Base-by-base conservation (phyloP, 37 sponge, comb jelly and placozoan genomes). In the Eunapius fragilis region DNA sequence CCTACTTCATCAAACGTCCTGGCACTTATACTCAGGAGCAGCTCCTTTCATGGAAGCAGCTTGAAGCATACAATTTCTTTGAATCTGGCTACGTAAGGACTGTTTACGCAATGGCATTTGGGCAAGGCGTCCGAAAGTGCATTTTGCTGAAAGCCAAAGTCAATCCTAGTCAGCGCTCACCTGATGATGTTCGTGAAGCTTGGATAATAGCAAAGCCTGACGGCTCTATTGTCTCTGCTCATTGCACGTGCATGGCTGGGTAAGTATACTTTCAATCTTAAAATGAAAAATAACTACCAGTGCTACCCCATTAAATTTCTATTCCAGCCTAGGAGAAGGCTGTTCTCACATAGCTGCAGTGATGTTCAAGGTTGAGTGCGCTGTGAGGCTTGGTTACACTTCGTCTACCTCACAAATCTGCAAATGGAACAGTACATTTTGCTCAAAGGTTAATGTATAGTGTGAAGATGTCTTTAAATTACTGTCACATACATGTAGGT, bases 51-150 rank as follows among this genome's bases (percentile, higher is more conserved):
- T 85, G 86, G 86, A 41, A 41, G 41, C 41, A 41, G 41, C 41
- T 41, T 41, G 41, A 85, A 26, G 86, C 79, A 0, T 85, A 85
- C 32, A 85, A 69, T 33, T 86, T 80, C 68, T 86, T 72, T 70
- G n/a, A 79, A 71, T 69, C 47, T 72, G 87, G 87, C 31, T 74
- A 86, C 47, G 87, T 86, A 19, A 33, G 87, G 5, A 49, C 72
- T 14, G 74, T 41, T 6, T 41, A 41, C 6, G 41, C 6, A 41
- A 41, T 86, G 68, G 49, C 26, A 70, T 31, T 77, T 3, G 30
- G 78, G n/a, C 11, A 68, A 27, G 71, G 25, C 41, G 69, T 37
- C 23, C 34, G 31, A 14, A 36, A 76, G 12, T 25, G 38, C 45
- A n/a, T 27, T 79, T 50, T 86, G 23, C n/a, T 86, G 70, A 86